Percentiles rank a stretch among this genome's conserved stretches.
phyloP scores from a whole-genome alignment of 2,797 vertebrate genomes.

The Rousettus madagascariensis region DNA sequence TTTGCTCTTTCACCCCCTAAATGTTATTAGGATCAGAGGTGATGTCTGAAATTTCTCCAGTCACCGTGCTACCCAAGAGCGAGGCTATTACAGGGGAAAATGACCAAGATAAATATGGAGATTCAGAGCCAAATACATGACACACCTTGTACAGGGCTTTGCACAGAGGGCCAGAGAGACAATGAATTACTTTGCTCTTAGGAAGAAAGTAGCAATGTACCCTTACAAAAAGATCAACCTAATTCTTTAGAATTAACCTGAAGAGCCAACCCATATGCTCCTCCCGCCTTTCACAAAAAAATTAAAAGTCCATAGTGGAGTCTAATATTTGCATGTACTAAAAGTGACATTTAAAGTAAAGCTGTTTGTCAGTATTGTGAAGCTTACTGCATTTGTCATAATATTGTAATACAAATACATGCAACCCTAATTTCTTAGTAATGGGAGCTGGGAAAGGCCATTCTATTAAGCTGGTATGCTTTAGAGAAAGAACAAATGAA shows the following conservation, averaged over 20 bases:
- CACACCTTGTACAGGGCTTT: not conserved
- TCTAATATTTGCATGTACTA: not conserved
- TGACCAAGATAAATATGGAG: not conserved
- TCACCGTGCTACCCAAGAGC: not conserved
- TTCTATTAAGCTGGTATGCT: not conserved
- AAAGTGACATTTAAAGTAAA: not conserved
- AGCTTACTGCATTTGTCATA: not conserved
- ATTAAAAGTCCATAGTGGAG: not conserved
- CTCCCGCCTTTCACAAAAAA: not conserved
- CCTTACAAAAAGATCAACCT: not conserved
- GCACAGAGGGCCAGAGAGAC: not conserved
- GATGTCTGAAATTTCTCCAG: not conserved
- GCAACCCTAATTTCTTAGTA: not conserved
- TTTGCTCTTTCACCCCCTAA: not conserved
- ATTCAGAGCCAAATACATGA: not conserved
- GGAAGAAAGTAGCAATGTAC: not conserved
- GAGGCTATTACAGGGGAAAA: not conserved
- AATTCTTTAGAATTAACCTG: not conserved
- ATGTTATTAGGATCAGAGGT: not conserved
- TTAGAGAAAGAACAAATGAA: slow-evolving; percentile 5
- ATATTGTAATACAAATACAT: not conserved
- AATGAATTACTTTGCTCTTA: not conserved
- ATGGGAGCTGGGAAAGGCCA: not conserved
- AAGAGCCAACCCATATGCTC: not conserved
- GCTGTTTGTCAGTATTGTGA: not conserved